Percentiles rank a stretch among this genome's conserved stretches.
Conservation (phyloP, 2,797 vertebrate genomes). For the Rhynchotus rufescens region DNA sequence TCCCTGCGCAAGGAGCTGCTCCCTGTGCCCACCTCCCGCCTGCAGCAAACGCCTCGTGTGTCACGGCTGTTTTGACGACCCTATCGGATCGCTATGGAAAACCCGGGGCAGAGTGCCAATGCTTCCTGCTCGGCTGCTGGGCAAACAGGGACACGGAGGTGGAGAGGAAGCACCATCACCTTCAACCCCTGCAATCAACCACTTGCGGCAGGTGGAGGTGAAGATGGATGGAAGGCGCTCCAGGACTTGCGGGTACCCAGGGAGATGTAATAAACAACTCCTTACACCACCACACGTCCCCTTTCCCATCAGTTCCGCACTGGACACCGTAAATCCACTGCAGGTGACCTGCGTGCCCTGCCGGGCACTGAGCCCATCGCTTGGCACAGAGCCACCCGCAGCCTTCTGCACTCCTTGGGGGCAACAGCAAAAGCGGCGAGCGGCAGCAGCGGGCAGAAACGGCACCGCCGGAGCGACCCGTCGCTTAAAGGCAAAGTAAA, state of each 20-base stretch:
- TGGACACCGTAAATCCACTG: background rate
- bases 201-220: background rate
- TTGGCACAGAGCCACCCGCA: background rate
- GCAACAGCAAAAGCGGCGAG: background rate
- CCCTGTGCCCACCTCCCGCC: background rate
- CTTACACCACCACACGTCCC: background rate
- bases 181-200: background rate
- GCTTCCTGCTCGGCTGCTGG: background rate
- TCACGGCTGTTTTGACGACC: conserved; percentile 7
- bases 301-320: background rate
- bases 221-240: background rate
- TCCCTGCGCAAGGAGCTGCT: background rate
- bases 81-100: background rate
- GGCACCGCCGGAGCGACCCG: background rate
- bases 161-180: background rate
- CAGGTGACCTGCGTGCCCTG: background rate
- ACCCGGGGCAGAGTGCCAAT: conserved; percentile 1
- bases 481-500: conserved; percentile 42
- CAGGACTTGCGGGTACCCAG: background rate
- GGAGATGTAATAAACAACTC: background rate
- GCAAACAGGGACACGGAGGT: background rate
- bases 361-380: background rate
- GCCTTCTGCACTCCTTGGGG: background rate
- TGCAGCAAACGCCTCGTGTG: background rate
- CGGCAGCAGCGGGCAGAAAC: background rate